These are phyloP conservation scores for Drosophila helvetica DNA, from an alignment of 2,888 invertebrate species.

Conservation along the genomic window DNA sequence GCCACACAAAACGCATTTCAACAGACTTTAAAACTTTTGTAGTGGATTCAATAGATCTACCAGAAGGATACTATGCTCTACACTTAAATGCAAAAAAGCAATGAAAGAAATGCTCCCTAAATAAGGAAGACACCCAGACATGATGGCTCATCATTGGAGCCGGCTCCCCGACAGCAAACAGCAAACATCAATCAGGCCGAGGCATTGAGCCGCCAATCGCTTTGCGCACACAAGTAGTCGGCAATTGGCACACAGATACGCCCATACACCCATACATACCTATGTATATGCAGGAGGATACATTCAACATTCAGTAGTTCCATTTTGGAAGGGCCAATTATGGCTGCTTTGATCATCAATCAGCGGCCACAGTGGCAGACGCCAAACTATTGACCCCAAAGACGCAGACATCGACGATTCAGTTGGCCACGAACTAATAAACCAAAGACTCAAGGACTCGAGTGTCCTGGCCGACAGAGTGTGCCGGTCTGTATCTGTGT, in stretches of 20 bases:
- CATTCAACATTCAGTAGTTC: constrained; percentile 21
- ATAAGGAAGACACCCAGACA: constrained; percentile 24
- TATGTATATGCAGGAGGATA: background rate
- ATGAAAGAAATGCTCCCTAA: constrained; percentile 1
- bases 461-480: constrained; percentile 10
- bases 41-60: background rate
- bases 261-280: constrained; percentile 1
- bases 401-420: constrained; percentile 40
- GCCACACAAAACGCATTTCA: no score
- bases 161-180: constrained; percentile 43
- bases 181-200: constrained; percentile 59
- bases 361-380: constrained; percentile 26
- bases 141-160: constrained; percentile 33
- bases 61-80: background rate
- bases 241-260: constrained; percentile 29
- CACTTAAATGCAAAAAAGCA: background rate
- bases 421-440: constrained; percentile 45
- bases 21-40: background rate
- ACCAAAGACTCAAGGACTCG: constrained; percentile 34
- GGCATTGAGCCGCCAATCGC: constrained; percentile 20
- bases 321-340: constrained; percentile 29
- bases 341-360: constrained; percentile 48
- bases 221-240: constrained; percentile 31
- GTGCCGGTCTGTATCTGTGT: constrained; percentile 9
- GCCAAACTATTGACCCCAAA: constrained; percentile 46